Conservation (phyloP, 2,113 vertebrate species). For the Mesitornis unicolor region DNA sequence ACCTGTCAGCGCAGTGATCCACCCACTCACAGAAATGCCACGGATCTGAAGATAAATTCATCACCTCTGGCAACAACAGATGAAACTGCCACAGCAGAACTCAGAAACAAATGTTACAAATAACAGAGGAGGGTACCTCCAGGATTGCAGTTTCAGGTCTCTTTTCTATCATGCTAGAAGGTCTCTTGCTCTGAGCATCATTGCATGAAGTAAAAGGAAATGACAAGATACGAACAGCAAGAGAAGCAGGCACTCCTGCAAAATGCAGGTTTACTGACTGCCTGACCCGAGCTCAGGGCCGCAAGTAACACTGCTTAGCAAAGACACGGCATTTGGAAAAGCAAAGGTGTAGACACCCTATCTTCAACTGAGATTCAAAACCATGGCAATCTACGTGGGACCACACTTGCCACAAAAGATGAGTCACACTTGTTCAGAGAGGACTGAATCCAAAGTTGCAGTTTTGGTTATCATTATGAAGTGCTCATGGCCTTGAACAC, state of each 20-base stretch:
- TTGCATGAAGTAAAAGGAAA: neutral
- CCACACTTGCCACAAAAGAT: neutral
- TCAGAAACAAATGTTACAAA: neutral
- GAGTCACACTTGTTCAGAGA: neutral
- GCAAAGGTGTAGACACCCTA: neutral
- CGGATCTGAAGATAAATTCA: neutral
- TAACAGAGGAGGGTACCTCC: neutral
- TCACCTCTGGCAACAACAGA: neutral
- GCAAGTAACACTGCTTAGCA: neutral
- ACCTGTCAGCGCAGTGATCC: neutral
- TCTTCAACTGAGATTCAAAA: neutral
- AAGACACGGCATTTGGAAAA: neutral
- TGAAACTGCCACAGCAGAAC: neutral
- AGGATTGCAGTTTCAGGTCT: neutral
- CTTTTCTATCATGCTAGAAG: neutral
- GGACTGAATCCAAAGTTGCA: neutral
- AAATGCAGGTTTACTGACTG: neutral
- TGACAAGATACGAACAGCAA: neutral
- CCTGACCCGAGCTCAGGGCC: neutral
- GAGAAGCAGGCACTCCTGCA: neutral
- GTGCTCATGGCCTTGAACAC: neutral
- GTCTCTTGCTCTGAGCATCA: neutral
- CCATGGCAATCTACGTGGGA: neutral
- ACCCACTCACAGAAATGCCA: slow-evolving; percentile 11
- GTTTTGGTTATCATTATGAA: neutral